A percentile compares a stretch with the other conserved stretches of the same genome.
These are phyloP conservation scores for Reticulitermes speratus DNA, from an alignment of 1,140 invertebrate species.

Conservation along the genomic window DNA sequence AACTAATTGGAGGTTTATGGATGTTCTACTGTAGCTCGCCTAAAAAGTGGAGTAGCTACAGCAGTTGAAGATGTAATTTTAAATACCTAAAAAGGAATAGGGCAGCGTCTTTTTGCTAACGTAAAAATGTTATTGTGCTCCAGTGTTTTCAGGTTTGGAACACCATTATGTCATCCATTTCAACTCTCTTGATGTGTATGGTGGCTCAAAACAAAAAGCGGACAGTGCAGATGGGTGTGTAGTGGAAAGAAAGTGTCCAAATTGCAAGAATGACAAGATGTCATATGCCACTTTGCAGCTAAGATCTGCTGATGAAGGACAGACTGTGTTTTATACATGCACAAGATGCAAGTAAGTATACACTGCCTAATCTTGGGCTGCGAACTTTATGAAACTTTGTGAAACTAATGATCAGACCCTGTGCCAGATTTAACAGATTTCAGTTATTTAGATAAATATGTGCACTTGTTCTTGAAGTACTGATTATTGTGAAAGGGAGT, in stretches of 20 bases:
- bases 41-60: no score
- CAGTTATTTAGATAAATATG: no score
- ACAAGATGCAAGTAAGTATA: constrained; percentile 83
- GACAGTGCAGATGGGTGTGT: constrained; percentile 69
- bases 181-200: constrained; percentile 56
- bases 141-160: constrained; percentile 63
- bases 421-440: no score
- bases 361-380: no score
- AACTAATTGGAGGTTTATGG: no score
- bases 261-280: constrained; percentile 90
- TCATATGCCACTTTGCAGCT: constrained; percentile 92
- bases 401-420: no score
- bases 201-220: constrained; percentile 44
- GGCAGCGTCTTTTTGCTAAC: constrained; percentile 19
- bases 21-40: no score
- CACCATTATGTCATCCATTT: constrained; percentile 68
- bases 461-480: no score
- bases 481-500: no score
- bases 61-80: constrained; percentile 19
- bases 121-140: constrained; percentile 42
- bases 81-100: constrained; percentile 19
- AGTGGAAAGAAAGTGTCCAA: constrained; percentile 83
- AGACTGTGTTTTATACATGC: constrained; percentile 98
- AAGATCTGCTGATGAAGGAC: constrained; percentile 97
- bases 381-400: no score